Percentiles rank a stretch among this genome's conserved stretches.
Conservation (phyloP, 2,888 invertebrate genomes). For the Arenicola marina region DNA sequence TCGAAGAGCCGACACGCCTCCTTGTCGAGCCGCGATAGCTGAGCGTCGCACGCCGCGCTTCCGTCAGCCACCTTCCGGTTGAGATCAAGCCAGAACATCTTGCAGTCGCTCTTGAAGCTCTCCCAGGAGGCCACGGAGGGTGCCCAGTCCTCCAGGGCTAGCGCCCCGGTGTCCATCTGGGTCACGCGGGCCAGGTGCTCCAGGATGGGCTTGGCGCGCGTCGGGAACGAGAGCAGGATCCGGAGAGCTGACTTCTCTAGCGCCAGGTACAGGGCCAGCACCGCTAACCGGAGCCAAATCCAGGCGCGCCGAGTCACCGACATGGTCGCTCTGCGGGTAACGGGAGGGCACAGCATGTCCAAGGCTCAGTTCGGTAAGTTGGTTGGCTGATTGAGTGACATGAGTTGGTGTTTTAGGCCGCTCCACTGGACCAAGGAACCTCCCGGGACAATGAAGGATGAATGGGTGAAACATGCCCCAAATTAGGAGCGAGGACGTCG, state of each 20-base stretch:
- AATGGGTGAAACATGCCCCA: too few relatives aligned
- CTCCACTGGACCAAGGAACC: too few relatives aligned
- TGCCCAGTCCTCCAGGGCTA: slow-evolving; percentile 20
- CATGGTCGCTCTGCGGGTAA: too few relatives aligned
- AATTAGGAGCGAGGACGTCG: too few relatives aligned
- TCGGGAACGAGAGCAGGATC: slow-evolving; percentile 14
- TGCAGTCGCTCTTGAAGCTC: slow-evolving; percentile 1
- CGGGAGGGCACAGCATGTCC: too few relatives aligned
- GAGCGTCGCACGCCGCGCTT: slow-evolving; percentile 17
- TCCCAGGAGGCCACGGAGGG: slow-evolving; percentile 16
- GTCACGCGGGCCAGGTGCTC: slow-evolving; percentile 4
- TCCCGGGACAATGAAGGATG: too few relatives aligned
- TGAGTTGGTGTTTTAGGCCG: too few relatives aligned
- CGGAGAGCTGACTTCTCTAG: slow-evolving; percentile 13
- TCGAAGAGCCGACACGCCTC: slow-evolving; percentile 16
- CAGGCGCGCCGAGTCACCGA: too few relatives aligned
- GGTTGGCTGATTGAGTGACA: too few relatives aligned
- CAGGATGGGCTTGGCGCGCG: slow-evolving; percentile 9
- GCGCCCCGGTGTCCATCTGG: slow-evolving; percentile 18
- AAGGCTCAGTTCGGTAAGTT: too few relatives aligned
- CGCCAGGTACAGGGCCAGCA: neutral
- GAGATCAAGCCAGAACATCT: slow-evolving; percentile 17
- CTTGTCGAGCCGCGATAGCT: slow-evolving; percentile 16
- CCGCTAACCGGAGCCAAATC: too few relatives aligned
- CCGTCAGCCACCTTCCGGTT: slow-evolving; percentile 11